Conservation (phyloP, 2,113 vertebrate species). For the Hepsetus odoe region DNA sequence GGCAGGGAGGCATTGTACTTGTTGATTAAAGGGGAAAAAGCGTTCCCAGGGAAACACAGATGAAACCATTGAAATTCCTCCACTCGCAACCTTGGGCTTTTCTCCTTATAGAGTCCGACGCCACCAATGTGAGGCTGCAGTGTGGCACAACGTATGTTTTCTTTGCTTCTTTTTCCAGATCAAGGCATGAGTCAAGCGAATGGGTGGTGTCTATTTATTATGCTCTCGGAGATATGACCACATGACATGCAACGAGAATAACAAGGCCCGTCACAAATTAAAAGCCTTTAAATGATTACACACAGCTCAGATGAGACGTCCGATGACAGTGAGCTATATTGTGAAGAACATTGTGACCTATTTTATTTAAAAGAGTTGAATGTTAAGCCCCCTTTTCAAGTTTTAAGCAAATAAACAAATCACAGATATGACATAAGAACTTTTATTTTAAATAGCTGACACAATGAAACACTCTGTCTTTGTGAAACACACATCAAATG, state of each 20-base stretch:
- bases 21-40: slow-evolving; percentile 49
- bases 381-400: no score
- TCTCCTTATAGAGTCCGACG: slow-evolving; percentile 18
- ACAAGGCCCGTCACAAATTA: not conserved
- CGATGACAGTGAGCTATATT: not conserved
- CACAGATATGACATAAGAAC: no score
- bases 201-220: slow-evolving; percentile 5
- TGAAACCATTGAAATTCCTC: slow-evolving; percentile 56
- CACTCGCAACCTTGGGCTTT: slow-evolving; percentile 55
- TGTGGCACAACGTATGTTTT: slow-evolving; percentile 16
- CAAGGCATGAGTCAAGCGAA: slow-evolving; percentile 30
- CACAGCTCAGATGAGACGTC: not conserved
- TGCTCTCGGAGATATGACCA: not conserved
- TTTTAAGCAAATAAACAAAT: no score
- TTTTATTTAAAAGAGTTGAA: no score
- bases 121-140: slow-evolving; percentile 30
- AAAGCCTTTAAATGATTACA: not conserved
- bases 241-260: not conserved
- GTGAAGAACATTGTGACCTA: no score
- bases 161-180: slow-evolving; percentile 14
- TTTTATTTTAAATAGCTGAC: no score
- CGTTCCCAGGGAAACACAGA: slow-evolving; percentile 65
- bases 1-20: slow-evolving; percentile 45
- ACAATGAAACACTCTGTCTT: no score
- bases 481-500: no score